Evolutionary conservation across 2,888 invertebrate genomes (phyloP), one percentile per base, ranked within the genome.

Genomic region (Aproaerema taeniolella): DNA sequence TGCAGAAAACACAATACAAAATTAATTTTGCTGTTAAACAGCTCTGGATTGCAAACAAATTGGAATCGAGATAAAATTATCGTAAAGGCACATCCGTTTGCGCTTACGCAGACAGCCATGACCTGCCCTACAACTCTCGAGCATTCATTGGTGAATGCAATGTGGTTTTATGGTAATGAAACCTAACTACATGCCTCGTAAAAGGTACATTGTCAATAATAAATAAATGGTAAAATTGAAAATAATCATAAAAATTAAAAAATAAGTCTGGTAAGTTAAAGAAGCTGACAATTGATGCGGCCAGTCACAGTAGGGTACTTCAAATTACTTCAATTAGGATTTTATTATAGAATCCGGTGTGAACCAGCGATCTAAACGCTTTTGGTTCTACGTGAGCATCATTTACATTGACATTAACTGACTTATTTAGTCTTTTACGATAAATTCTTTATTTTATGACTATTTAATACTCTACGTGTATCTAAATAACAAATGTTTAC

Each of bases 71-170:
- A 81, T 80, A 80, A 70, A 72, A 67, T 67, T 77, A 81, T 82
- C 81, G 60, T 56, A 46, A 52, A 46, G 67, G 72, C 68, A 73
- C 77, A 80, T 85, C 82, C 83, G 81, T 75, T 77, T 70, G 53
- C 70, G 69, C 69, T 76, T 73, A 73, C 75, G 71, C 78, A 72
- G 73, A 60, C 73, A 79, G 73, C 81, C 83, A 75, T 82, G 82
- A 85, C 83, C 83, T 83, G 77, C 81, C 83, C 78, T 79, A 81
- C 74, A 71, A 69, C 64, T 70, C 71, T 60, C 50, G 55, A 58
- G 46, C 61, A 68, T 61, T 60, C 67, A 74, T 72, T 72, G 66
- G 66, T 59, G 61, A 68, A 70, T 63, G 67, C 58, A 60, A 45
- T 61, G 57, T 53, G 62, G 55, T 71, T 67, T 65, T 68, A 65